Base-by-base conservation (phyloP, 2,113 vertebrate genomes). In the Corythoichthys haematopterus region DNA sequence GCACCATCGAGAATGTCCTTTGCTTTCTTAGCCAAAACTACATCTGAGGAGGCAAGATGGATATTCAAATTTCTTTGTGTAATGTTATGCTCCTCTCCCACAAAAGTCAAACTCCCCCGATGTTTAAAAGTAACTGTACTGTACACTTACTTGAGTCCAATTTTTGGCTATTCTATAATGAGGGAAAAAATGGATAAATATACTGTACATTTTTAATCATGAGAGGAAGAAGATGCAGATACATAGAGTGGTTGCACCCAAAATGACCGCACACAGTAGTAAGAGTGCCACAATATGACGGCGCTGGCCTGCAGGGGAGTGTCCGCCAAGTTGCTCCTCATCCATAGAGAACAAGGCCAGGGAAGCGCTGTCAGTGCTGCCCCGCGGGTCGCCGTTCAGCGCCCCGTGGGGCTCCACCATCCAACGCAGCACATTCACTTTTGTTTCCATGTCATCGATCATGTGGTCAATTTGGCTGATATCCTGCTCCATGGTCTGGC, bases 371-470 rank as follows among this genome's bases (percentile, higher is more conserved):
- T 90, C 85, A 0, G 72, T 78, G 82, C 86, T 90, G 77, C 87
- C 78, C 1, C 87, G 66, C 0, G 81, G 77, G n/a, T 93, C 91
- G 10, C 80, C 76, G 1, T 89, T 73, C 82, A 87, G 74, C 0
- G 78, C 85, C 28, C 80, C 55, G 0, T 0, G 69, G 38, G 89
- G 84, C 69, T 92, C 83, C 71, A 88, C 88, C 83, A 80, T 82
- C 90, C 88, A 92, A 47, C 88, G 80, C 70, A 91, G 37, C 14
- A 88, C 90, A 13, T 89, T 85, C 8, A 90, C 88, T 77, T 92
- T 93, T 79, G 28, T 64, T 85, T 92, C 91, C 85, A 88, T 92
- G 79, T 91, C 86, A 8, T 88, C 87, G 7, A 91, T 87, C 85
- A 91, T 79, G 38, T 60, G 28, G 1, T 91, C 84, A 0, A 80